These are phyloP conservation scores for Lycocorax pyrrhopterus DNA, from an alignment of 2,113 vertebrate genomes.

Conservation along the genomic window DNA sequence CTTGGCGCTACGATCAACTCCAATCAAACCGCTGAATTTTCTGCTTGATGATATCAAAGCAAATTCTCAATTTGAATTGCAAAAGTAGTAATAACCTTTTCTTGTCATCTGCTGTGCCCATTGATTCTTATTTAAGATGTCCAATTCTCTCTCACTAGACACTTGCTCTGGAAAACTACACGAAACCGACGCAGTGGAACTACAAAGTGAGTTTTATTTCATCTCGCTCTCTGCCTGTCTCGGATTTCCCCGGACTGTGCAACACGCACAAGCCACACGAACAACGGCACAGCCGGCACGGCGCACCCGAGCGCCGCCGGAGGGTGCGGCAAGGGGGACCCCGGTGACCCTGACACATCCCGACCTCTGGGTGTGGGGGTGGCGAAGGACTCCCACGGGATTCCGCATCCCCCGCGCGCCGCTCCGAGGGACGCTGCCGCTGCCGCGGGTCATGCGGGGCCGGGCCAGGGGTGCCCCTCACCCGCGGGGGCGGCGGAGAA, in stretches of 20 bases:
- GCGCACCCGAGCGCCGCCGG: background rate
- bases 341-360: background rate
- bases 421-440: background rate
- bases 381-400: background rate
- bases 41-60: background rate
- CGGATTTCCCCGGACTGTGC: background rate
- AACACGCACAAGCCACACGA: background rate
- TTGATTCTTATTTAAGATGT: background rate
- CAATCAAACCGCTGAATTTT: background rate
- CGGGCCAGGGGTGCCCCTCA: background rate
- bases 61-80: background rate
- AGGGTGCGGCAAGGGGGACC: background rate
- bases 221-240: background rate
- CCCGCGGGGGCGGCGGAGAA: background rate
- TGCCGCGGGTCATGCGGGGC: background rate
- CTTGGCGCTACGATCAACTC: background rate
- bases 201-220: background rate
- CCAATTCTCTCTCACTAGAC: background rate
- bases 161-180: background rate
- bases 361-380: rapidly evolving
- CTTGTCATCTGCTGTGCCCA: background rate
- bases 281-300: background rate
- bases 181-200: background rate
- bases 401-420: background rate
- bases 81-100: background rate